Conservation (phyloP, 2,113 vertebrate species). For the Platanista minor region DNA sequence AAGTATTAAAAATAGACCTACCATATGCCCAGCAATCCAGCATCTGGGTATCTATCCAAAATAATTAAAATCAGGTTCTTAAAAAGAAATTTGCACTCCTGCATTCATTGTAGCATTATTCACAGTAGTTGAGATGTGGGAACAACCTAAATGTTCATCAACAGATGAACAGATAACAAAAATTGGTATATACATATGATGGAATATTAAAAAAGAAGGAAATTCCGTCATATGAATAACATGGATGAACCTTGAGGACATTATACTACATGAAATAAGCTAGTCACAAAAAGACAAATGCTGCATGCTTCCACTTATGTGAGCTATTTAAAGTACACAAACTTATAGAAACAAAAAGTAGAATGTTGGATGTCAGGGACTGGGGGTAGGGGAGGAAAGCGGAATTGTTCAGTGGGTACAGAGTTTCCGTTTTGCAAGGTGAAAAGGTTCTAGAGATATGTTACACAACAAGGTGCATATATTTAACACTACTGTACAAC, state of each 20-base stretch:
- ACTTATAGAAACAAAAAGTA: not conserved
- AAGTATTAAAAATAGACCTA: not conserved
- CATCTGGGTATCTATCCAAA: not conserved
- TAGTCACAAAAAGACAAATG: not conserved
- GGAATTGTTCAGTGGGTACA: not conserved
- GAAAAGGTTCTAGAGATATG: not conserved
- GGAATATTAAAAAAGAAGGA: not conserved
- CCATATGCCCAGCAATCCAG: not conserved
- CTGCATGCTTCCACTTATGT: not conserved
- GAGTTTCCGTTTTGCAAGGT: not conserved
- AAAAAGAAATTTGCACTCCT: not conserved
- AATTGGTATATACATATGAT: not conserved
- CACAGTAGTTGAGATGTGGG: not conserved
- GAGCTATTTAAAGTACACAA: not conserved
- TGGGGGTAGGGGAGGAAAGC: not conserved
- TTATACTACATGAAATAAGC: not conserved
- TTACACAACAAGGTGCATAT: not conserved
- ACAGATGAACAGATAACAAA: not conserved
- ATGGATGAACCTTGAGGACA: not conserved
- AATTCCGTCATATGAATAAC: not conserved
- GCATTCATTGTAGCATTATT: not conserved
- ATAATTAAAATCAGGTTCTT: not conserved
- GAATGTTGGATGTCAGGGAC: not conserved
- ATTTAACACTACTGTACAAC: not conserved
- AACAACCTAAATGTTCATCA: not conserved